These are phyloP conservation scores for Alethe diademata DNA, from an alignment of 2,113 vertebrate species.

Conservation along the genomic window DNA sequence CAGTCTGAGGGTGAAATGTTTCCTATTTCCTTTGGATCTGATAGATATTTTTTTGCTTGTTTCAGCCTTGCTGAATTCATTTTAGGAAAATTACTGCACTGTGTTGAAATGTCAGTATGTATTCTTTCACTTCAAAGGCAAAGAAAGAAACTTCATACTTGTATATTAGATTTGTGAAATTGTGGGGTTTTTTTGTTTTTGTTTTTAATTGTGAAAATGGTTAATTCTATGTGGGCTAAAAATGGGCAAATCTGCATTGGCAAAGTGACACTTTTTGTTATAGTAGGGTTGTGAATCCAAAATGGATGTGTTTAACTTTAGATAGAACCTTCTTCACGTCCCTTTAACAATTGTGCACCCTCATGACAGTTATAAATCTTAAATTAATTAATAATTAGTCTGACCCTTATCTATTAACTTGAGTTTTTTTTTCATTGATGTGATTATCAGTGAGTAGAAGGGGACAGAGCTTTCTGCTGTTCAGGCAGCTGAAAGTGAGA, in stretches of 20 bases:
- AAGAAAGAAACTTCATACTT: not conserved
- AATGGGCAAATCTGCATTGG: conserved; percentile 54
- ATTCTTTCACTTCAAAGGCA: not conserved
- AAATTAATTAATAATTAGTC: not conserved
- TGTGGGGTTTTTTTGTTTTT: not conserved
- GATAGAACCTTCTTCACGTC: not conserved
- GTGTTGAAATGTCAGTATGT: not conserved
- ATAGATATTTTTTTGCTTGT: not conserved
- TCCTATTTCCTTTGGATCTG: not conserved
- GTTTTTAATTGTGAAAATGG: not conserved
- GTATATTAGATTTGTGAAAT: not conserved
- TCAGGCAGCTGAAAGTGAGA: not conserved
- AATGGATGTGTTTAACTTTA: not conserved
- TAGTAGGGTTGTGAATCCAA: not conserved
- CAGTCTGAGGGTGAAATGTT: not conserved
- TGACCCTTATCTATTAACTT: not conserved
- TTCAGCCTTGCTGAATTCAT: not conserved
- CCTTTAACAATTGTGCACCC: not conserved
- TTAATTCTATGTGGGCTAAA: not conserved
- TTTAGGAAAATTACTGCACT: not conserved
- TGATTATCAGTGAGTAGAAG: not conserved
- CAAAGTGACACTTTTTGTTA: conserved; percentile 11
- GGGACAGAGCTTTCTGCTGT: not conserved
- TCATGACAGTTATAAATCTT: not conserved
- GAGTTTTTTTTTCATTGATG: not conserved